Conservation (phyloP, 2,113 vertebrate species). For the Elephas maximus region DNA sequence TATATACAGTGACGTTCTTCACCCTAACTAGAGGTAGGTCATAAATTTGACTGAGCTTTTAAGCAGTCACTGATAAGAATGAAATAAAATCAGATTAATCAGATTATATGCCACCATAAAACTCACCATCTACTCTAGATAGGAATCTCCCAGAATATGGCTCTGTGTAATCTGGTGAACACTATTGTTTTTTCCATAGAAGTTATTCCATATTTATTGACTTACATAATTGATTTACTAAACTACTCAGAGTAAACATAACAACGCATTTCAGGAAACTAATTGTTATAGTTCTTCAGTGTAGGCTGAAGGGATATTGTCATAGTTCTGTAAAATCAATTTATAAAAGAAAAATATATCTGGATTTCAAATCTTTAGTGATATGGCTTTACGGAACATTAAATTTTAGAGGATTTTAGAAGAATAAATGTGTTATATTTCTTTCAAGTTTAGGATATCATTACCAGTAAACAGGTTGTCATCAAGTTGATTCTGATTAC, state of each 20-base stretch:
- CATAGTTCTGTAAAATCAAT: neutral
- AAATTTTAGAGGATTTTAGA: neutral
- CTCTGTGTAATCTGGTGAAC: neutral
- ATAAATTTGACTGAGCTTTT: neutral
- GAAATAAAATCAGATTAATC: neutral
- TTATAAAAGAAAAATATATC: neutral
- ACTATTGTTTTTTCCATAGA: neutral
- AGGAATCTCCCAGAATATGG: neutral
- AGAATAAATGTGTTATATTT: neutral
- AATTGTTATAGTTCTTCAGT: neutral
- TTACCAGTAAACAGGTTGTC: neutral
- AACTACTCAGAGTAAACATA: neutral
- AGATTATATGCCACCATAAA: neutral
- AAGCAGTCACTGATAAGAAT: neutral
- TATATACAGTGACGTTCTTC: neutral
- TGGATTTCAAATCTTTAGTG: constrained; percentile 8
- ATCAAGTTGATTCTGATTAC: neutral
- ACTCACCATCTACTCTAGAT: neutral
- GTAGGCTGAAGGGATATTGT: neutral
- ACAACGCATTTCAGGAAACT: neutral
- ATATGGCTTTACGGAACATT: neutral
- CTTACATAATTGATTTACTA: constrained; percentile 8
- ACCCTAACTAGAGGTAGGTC: neutral
- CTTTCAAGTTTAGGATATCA: neutral
- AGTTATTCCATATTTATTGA: neutral